Evolutionary conservation across 64 coral and sea anemone genomes (phyloP).

Genomic region (Montipora efflorescens): DNA sequence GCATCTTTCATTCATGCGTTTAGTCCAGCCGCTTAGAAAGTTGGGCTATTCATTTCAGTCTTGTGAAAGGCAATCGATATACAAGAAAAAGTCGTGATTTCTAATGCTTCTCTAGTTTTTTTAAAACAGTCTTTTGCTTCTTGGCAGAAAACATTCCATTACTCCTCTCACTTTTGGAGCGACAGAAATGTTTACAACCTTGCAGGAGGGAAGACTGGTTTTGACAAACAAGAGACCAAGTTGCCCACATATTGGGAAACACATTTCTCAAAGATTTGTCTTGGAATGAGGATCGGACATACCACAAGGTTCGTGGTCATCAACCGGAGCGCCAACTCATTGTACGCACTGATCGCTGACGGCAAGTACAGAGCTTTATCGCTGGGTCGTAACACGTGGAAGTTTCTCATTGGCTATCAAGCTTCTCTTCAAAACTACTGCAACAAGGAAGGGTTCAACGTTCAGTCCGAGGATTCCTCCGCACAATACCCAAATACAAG

Average conservation of each 20-base stretch:
- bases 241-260: conserved; percentile 5
- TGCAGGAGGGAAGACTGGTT: background rate
- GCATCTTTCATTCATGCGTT: no score
- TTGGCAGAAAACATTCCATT: conserved; percentile 8
- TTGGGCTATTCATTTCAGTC: no score
- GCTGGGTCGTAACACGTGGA: conserved; percentile 22
- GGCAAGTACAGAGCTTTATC: background rate
- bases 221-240: conserved; percentile 32
- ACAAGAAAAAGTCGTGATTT: no score
- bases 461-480: background rate
- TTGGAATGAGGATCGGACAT: conserved; percentile 2
- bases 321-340: background rate
- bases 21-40: no score
- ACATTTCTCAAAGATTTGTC: conserved; percentile 5
- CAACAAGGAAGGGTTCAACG: conserved; percentile 43
- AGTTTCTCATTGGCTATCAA: background rate
- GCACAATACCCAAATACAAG: background rate
- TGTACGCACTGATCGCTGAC: conserved; percentile 22
- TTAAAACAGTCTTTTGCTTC: no score
- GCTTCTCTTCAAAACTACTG: conserved; percentile 37
- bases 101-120: no score
- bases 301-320: background rate
- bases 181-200: conserved; percentile 4
- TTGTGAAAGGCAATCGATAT: no score
- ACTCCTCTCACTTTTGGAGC: conserved; percentile 6